A percentile compares a stretch with the other conserved stretches of the same genome.
These are phyloP conservation scores for Tigriopus californicus DNA, from an alignment of 2,888 invertebrate genomes.

Conservation along the genomic window DNA sequence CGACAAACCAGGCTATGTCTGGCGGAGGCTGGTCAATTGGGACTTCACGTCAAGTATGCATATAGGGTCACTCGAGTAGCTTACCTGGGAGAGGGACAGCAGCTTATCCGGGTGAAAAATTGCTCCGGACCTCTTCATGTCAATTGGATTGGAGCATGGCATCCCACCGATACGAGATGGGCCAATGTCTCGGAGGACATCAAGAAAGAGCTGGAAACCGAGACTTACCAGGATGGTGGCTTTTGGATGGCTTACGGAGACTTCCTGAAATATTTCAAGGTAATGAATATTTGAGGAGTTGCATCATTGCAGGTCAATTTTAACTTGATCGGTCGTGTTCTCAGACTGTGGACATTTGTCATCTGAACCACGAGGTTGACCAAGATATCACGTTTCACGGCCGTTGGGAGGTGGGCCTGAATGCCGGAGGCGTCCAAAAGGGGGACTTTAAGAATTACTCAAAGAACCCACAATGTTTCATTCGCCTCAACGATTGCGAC, in stretches of 20 bases:
- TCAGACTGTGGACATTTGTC: slow-evolving; percentile 13
- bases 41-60: slow-evolving; percentile 9
- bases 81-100: slow-evolving; percentile 11
- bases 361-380: slow-evolving; percentile 6
- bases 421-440: slow-evolving; percentile 15
- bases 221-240: slow-evolving; percentile 15
- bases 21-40: background rate
- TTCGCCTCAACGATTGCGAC: slow-evolving; percentile 5
- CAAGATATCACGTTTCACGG: slow-evolving; percentile 8
- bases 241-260: slow-evolving; percentile 16
- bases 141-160: slow-evolving; percentile 13
- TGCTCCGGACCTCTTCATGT: slow-evolving; percentile 5
- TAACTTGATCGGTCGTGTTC: background rate
- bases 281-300: background rate
- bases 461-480: slow-evolving; percentile 14
- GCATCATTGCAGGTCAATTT: background rate
- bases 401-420: slow-evolving; percentile 10
- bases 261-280: slow-evolving; percentile 11
- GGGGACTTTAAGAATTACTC: slow-evolving; percentile 9
- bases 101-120: slow-evolving; percentile 14
- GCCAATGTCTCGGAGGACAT: slow-evolving; percentile 5
- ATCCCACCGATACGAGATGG: slow-evolving; percentile 13
- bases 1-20: background rate
- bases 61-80: slow-evolving; percentile 15
- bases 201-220: slow-evolving; percentile 11